Base-by-base conservation (phyloP, 1,140 invertebrate species). In the Tachypleus tridentatus region DNA sequence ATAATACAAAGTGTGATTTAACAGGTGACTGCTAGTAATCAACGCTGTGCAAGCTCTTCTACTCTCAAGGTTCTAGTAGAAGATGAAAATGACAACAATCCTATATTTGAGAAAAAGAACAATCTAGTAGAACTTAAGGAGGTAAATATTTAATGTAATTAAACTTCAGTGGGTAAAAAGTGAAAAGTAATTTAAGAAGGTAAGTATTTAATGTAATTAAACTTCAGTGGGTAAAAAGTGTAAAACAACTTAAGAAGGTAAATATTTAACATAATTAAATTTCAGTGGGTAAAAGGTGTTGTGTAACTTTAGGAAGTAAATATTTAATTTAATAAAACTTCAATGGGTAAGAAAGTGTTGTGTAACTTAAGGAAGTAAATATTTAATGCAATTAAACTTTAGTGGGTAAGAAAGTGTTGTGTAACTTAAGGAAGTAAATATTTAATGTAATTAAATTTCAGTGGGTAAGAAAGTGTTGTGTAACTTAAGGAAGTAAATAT, bases 1-100 rank as follows among this genome's bases (percentile, higher is more conserved):
- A 29, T 29, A 29, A 29, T 29, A 29, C 29, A 1, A 3, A 47
- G 6, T 49, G n/a, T 49, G 3, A 57, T 4, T 57, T 11, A 57
- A 54, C 3, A 67, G 66, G 57, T 72, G 4, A 69, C 71, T 5
- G 72, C 72, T 3, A 64, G 65, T n/a, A 72, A 72, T 65, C 61
- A 66, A 47, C 54, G 68, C 11, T 73, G 72, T 61, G 64, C 70
- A 3, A 64, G 70, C n/a, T 71, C 66, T 56, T 71, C 70, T 8
- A 60, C 67, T 3, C 56, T 73, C 6, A 68, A 68, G 57, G 72
- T 73, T 57, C 62, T 68, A 51, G 67, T 73, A 5, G 70, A 72
- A 67, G 72, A 73, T 64, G 70, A 70, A 6, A 97, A 97, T 75
- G 95, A 98, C 70, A 97, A 97, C 74, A 90, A 88, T 0, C 94